A percentile compares a stretch with the other conserved stretches of the same genome.
These are phyloP conservation scores for Axinella damicornis DNA, from an alignment of 37 sponge, comb jelly and placozoan species.

Conservation along the genomic window DNA sequence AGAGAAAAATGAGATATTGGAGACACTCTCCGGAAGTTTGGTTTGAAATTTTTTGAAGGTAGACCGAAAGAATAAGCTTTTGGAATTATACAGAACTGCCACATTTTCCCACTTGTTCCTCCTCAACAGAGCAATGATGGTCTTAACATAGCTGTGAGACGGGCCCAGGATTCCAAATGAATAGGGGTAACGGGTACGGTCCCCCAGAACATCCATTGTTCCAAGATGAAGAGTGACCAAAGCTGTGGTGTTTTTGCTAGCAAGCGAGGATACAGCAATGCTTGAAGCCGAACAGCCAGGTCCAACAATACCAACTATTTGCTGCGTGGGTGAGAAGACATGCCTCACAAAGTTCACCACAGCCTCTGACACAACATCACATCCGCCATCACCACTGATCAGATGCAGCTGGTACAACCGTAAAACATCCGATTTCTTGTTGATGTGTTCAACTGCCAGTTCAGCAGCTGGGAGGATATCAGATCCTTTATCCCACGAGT, in stretches of 20 bases:
- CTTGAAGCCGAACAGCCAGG: conserved; percentile 30
- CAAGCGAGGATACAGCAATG: background rate
- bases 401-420: background rate
- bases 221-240: conserved; percentile 25
- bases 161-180: conserved; percentile 17
- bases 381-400: conserved; percentile 18
- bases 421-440: background rate
- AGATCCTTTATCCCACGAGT: conserved; percentile 8
- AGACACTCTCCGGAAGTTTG: background rate
- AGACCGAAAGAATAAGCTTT: background rate
- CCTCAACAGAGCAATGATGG: background rate
- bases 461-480: conserved; percentile 31
- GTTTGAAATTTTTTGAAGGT: background rate
- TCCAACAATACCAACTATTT: conserved; percentile 17
- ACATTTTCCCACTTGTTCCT: background rate
- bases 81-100: background rate
- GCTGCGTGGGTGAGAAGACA: too few species aligned
- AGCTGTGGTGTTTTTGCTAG: background rate
- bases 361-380: conserved; percentile 7
- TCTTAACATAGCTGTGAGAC: background rate
- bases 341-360: background rate
- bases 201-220: background rate
- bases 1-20: background rate
- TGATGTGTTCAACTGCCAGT: conserved; percentile 23
- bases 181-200: background rate